phyloP scores from a whole-genome alignment of 2,113 vertebrate species.

The Chauna torquata region DNA sequence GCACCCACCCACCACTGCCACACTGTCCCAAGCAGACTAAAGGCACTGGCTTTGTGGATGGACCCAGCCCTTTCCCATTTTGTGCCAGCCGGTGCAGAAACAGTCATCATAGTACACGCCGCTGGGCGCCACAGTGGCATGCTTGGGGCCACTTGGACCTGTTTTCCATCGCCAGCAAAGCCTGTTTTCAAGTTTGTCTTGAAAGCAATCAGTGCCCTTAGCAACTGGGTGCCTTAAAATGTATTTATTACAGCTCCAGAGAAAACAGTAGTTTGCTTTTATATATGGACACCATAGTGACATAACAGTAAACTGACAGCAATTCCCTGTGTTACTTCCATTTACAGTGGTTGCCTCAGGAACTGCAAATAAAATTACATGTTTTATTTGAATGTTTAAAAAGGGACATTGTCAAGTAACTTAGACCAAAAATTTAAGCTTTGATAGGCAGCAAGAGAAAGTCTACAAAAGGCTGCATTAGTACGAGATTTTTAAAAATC shows the following conservation, averaged over 20 bases:
- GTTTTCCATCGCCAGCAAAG: background rate
- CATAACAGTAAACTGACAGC: constrained; percentile 70
- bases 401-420: constrained; percentile 35
- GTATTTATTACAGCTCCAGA: constrained; percentile 58
- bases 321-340: constrained; percentile 51
- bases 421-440: constrained; percentile 7
- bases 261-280: constrained; percentile 67
- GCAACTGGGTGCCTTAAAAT: constrained; percentile 57
- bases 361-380: constrained; percentile 60
- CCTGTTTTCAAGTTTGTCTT: background rate
- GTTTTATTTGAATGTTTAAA: constrained; percentile 53
- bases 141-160: background rate
- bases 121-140: background rate
- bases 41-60: accelerated
- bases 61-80: background rate
- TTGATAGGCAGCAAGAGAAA: background rate
- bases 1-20: too few species aligned
- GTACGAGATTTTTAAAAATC: background rate
- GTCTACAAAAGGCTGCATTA: background rate
- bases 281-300: constrained; percentile 70
- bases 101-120: accelerated
- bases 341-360: constrained; percentile 67
- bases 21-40: background rate
- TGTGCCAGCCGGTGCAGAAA: background rate
- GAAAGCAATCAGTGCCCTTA: constrained; percentile 8